A percentile compares a stretch with the other conserved stretches of the same genome.
phyloP scores from a whole-genome alignment of 64 coral and sea anemone genomes.

The Dendronephthya gigantea region DNA sequence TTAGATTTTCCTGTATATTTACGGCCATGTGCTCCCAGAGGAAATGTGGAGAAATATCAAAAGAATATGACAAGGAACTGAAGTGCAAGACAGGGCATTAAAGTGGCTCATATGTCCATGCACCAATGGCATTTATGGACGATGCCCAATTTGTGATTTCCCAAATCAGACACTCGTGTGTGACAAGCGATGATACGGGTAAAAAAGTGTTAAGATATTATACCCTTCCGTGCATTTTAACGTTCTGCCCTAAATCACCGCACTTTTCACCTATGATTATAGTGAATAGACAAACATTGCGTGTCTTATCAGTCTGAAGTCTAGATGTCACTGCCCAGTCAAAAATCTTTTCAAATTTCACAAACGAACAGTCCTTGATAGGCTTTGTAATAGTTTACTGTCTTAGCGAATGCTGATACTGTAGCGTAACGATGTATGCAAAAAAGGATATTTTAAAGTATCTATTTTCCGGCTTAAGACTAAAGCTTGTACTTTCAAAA shows the following conservation, averaged over 20 bases:
- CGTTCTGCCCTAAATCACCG: not conserved
- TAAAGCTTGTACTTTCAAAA: not conserved
- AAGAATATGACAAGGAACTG: not conserved
- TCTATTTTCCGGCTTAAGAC: not conserved
- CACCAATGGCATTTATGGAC: constrained; percentile 79
- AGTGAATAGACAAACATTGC: not conserved
- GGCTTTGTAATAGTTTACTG: not conserved
- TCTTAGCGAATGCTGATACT: not conserved
- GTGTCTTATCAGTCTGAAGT: not conserved
- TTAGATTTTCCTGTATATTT: not conserved
- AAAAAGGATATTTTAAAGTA: not conserved
- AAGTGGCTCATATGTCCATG: not conserved
- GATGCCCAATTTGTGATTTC: constrained; percentile 74
- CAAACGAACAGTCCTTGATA: not conserved
- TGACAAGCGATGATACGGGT: constrained; percentile 96
- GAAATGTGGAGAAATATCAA: not conserved
- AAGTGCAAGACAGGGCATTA: not conserved
- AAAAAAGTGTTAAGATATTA: not conserved
- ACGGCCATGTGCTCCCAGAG: not conserved
- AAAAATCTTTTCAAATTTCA: not conserved
- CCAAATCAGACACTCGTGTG: constrained; percentile 85
- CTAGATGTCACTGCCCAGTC: not conserved
- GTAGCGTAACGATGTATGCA: not conserved
- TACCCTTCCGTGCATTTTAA: not conserved
- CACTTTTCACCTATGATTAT: not conserved